These are phyloP conservation scores for Sialis lutaria DNA, from an alignment of 2,888 invertebrate species.

Conservation along the genomic window DNA sequence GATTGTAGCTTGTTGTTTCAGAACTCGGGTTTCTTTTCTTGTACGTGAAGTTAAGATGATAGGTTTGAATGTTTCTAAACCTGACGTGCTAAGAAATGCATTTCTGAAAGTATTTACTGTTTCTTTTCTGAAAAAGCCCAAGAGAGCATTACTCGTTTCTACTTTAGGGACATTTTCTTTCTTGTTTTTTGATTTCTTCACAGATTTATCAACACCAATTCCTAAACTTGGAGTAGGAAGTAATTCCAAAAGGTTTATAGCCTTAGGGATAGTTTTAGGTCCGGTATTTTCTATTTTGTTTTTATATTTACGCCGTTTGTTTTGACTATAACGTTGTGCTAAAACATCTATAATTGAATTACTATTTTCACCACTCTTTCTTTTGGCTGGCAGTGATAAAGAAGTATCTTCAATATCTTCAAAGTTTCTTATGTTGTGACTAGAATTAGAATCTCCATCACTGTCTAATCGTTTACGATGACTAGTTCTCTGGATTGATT, in stretches of 20 bases:
- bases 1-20: slow-evolving; percentile 59
- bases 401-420: slow-evolving; percentile 49
- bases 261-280: slow-evolving; percentile 37
- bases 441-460: slow-evolving; percentile 49
- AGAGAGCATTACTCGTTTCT: slow-evolving; percentile 38
- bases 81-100: slow-evolving; percentile 45
- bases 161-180: slow-evolving; percentile 22
- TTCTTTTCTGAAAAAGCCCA: slow-evolving; percentile 48
- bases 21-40: slow-evolving; percentile 52
- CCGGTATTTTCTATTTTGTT: slow-evolving; percentile 33
- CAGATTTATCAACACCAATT: slow-evolving; percentile 11
- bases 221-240: slow-evolving; percentile 46
- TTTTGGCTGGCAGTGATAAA: slow-evolving; percentile 33
- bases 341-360: slow-evolving; percentile 47
- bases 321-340: slow-evolving; percentile 44
- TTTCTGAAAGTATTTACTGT: slow-evolving; percentile 48
- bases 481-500: not conserved
- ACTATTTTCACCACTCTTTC: slow-evolving; percentile 25
- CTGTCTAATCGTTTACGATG: slow-evolving; percentile 36
- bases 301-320: slow-evolving; percentile 32
- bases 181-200: slow-evolving; percentile 5
- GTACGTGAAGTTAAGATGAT: slow-evolving; percentile 50
- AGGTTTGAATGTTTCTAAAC: slow-evolving; percentile 44
- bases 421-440: slow-evolving; percentile 37
- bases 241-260: slow-evolving; percentile 34